phyloP scores from a whole-genome alignment of 2,888 invertebrate genomes.

The Agonum fuliginosum region DNA sequence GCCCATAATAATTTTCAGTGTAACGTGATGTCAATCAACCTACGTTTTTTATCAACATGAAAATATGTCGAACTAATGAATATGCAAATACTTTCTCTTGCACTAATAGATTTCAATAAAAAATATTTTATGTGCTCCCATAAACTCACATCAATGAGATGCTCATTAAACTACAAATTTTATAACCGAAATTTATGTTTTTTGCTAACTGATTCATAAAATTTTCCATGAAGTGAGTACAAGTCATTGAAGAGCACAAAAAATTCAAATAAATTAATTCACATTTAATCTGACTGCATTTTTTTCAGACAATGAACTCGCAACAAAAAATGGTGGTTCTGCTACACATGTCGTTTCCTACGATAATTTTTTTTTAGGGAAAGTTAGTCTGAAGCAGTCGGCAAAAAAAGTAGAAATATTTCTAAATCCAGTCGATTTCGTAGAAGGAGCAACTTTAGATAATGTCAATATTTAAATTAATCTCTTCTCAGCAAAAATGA shows the following conservation, averaged over 20 bases:
- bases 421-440: neutral
- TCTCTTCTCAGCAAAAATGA: slow-evolving; percentile 3
- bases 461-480: slow-evolving; percentile 8
- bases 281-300: neutral
- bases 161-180: neutral
- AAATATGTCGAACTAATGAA: slow-evolving; percentile 47
- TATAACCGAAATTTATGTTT: slow-evolving; percentile 14
- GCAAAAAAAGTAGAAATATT: neutral
- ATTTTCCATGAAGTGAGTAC: slow-evolving; percentile 18
- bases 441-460: slow-evolving; percentile 5
- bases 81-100: slow-evolving; percentile 47
- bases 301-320: neutral
- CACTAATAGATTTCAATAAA: slow-evolving; percentile 16
- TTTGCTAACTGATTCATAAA: slow-evolving; percentile 17
- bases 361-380: slow-evolving; percentile 8
- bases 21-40: slow-evolving; percentile 39
- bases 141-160: neutral
- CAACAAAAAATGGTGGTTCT: neutral
- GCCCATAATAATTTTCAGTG: slow-evolving; percentile 13
- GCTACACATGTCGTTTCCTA: neutral
- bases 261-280: slow-evolving; percentile 21
- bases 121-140: slow-evolving; percentile 2
- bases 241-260: slow-evolving; percentile 11
- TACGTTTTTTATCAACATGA: slow-evolving; percentile 36
- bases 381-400: neutral